phyloP scores from a whole-genome alignment of 2,113 vertebrate genomes.

The Mixornis gularis region DNA sequence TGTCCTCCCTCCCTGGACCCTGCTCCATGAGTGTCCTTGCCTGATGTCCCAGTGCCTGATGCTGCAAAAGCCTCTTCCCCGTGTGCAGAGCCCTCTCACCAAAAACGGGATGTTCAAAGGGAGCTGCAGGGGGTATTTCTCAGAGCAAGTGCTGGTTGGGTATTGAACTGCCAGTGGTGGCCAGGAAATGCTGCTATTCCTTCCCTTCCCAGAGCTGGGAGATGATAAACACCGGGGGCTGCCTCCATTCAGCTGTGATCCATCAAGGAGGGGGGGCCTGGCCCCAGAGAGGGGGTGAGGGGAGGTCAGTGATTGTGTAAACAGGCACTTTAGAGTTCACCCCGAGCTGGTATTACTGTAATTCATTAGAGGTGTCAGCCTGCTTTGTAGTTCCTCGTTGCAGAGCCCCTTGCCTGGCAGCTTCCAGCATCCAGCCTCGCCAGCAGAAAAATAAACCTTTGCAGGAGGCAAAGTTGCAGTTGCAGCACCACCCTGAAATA shows the following conservation, averaged over 20 bases:
- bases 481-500: neutral
- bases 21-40: rapidly evolving
- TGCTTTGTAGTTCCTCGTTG: neutral
- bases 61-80: neutral
- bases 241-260: constrained; percentile 57
- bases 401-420: neutral
- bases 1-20: neutral
- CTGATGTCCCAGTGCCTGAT: neutral
- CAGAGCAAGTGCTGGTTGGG: neutral
- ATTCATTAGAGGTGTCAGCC: constrained; percentile 63
- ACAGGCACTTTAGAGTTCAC: constrained; percentile 62
- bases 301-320: constrained; percentile 61
- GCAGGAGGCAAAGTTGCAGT: neutral
- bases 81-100: rapidly evolving
- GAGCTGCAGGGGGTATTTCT: neutral
- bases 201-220: neutral
- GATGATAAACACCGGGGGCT: constrained; percentile 25
- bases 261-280: neutral
- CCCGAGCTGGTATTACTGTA: constrained; percentile 17
- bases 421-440: neutral
- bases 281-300: neutral
- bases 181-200: neutral
- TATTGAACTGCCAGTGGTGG: neutral
- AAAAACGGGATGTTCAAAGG: no score
- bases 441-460: neutral